Base-by-base conservation (phyloP, 2,113 vertebrate species). In the Aspiorhynchus laticeps region DNA sequence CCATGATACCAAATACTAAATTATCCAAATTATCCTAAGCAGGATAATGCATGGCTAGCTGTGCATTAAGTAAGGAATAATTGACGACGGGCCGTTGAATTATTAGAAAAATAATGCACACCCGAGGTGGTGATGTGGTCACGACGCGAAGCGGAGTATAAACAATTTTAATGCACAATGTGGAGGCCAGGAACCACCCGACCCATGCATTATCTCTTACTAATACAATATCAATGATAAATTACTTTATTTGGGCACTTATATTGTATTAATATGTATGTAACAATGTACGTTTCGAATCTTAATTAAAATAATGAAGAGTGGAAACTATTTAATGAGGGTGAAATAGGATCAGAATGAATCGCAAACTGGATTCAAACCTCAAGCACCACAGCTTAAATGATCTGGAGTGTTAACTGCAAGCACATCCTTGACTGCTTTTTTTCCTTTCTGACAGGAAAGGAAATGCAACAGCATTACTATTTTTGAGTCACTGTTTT, bases 401-500 rank as follows among this genome's bases (percentile, higher is more conserved):
- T 7, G 63, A 63, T 63, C 14, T 33, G 65, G 19, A 53, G 51
- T 56, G 53, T 21, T 56, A 56, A 67, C 63, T 19, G 17, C 31
- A 59, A 79, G 51, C 48, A 12, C 19, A 71, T 48, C 77, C 7
- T 38, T 33, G 19, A 59, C 33, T 5, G 21, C 12, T 80, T 15
- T 41, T 41, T 26, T 33, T 41, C 1, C 19, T 21, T 56, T 79
- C 26, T 79, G 48, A 79, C 28, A 79, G 76, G 7, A 79, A 31
- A 79, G 43, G 43, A 77, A 51, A 51, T 48, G 7, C 43, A 33
- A 69, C 15, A 51, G 48, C 19, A 36, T 36, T 31, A 78, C 76
- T 61, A 80, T 80, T 69, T 88, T 81, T 51, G 36, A 38, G 43
- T 36, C 56, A n/a, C 31, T 31, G 26, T 61, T 85, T 88, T 10